Base-by-base conservation (phyloP, 1,140 invertebrate species). In the Pectinophora gossypiella region DNA sequence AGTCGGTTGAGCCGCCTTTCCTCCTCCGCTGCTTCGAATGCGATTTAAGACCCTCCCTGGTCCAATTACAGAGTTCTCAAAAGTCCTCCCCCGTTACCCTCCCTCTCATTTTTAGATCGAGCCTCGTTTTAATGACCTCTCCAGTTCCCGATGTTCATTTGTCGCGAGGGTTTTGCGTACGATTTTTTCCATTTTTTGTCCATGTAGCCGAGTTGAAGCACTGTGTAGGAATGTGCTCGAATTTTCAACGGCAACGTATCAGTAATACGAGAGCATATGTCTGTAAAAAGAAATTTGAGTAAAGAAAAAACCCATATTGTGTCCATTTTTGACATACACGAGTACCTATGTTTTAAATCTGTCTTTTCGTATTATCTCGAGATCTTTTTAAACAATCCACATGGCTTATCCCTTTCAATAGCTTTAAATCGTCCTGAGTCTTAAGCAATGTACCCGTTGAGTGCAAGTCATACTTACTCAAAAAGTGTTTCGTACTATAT, bases 91-190 rank as follows among this genome's bases (percentile, higher is more conserved):
- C 43, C 55, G 45, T 54, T 52, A 38, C 53, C 61, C 58, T 53
- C 68, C 69, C 66, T 54, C 76, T 68, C 72, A 75, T 84, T 83
- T 86, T 84, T 83, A 83, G 78, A 85, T 80, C 73, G 77, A 80
- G 79, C 67, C 76, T 65, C 75, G 68, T 80, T 85, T 86, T 86
- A 86, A 86, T 85, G 83, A 86, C 83, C 83, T 85, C 83, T 86
- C 72, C 60, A 86, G 72, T 58, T 62, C 64, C 70, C 79, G 81
- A 86, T 86, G 81, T 85, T 86, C 83, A 86, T 85, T 86, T 86
- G 83, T 85, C 83, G 83, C 76, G 56, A 68, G 80, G 76, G 72
- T 76, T 84, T 78, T 78, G 76, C 75, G 69, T 84, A 79, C 73
- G 80, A 85, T 80, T 82, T 80, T 85, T 76, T 77, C 64, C 61